These are phyloP conservation scores for Coluber constrictor DNA, from an alignment of 2,797 vertebrate species.

Conservation along the genomic window DNA sequence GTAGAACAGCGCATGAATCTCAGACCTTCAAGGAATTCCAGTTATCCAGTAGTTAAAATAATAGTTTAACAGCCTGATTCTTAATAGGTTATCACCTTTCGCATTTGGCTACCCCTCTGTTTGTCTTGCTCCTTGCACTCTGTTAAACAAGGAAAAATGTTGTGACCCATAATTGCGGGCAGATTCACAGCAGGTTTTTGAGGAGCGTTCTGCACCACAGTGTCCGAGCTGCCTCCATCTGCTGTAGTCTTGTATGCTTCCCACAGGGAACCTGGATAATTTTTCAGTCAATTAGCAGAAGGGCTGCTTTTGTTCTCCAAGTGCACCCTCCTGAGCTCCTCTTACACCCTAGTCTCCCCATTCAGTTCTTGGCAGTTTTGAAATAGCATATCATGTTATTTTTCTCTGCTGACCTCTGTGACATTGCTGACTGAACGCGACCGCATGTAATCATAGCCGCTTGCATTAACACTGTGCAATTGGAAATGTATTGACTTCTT, in stretches of 20 bases:
- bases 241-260: slow-evolving; percentile 82
- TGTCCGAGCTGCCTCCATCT: slow-evolving; percentile 91
- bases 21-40: slow-evolving; percentile 21
- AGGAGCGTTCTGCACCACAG: slow-evolving; percentile 77
- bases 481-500: slow-evolving; percentile 46
- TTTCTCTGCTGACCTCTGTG: slow-evolving; percentile 82
- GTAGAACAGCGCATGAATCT: slow-evolving; percentile 13
- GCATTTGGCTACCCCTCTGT: slow-evolving; percentile 68
- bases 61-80: slow-evolving; percentile 50
- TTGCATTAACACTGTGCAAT: slow-evolving; percentile 66
- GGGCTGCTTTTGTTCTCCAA: slow-evolving; percentile 92
- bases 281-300: slow-evolving; percentile 99
- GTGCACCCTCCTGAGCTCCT: slow-evolving; percentile 80
- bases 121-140: slow-evolving; percentile 72
- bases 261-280: slow-evolving; percentile 90
- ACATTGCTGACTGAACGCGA: slow-evolving; percentile 85
- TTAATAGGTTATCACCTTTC: slow-evolving; percentile 70
- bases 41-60: slow-evolving; percentile 35
- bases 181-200: slow-evolving; percentile 86
- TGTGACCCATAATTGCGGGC: slow-evolving; percentile 88
- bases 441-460: slow-evolving; percentile 76
- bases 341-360: slow-evolving; percentile 73
- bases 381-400: slow-evolving; percentile 77
- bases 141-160: slow-evolving; percentile 85
- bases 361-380: slow-evolving; percentile 77